Evolutionary conservation across 2,888 invertebrate genomes (phyloP), one percentile per base, ranked within the genome.

Genomic region (Drosophila pegasa): DNA sequence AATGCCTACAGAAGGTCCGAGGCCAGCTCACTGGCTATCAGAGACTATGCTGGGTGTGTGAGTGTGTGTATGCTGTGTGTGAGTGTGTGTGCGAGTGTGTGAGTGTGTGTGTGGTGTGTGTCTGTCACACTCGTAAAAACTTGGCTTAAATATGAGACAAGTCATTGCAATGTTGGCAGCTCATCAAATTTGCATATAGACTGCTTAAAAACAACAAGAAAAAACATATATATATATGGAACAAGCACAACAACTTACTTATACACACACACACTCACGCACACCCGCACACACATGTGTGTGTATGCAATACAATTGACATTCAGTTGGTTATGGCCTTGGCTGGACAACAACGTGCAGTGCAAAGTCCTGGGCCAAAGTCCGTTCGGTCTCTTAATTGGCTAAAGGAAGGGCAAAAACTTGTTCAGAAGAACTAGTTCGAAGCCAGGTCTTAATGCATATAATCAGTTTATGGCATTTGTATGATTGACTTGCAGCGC

Each of bases 141-240:
- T 55, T 60, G 66, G 58, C 74, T 75, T 73, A 41, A 80, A 61
- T 66, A 62, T 55, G 57, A 77, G 56, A 65, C 71, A 65, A 72
- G 60, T 45, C 65, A 77, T 61, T 50, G 66, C 78, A 58, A 58
- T 77, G 87, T 88, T 78, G 78, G 75, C 89, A 87, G 89, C 87
- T 89, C 89, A 87, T 84, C 73, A 89, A 89, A 84, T 84, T 87
- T 84, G 89, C 89, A 84, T 84, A 75, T 81, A 71, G 68, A 78
- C 84, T 75, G 69, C 82, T 78, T 78, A 78, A 71, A 78, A 68
- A 40, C 37, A 54, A 43, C 16, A 58, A 18, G 12, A 37, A 63
- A 38, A n/a, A 59, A 37, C 9, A 31, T 14, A 14, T n/a, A n/a
- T n/a, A 31, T 29, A 50, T 35, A 10, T 2, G 29, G 16, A 64